Base-by-base conservation (phyloP, 1,140 invertebrate genomes). In the Holcopasites calliopsidis region DNA sequence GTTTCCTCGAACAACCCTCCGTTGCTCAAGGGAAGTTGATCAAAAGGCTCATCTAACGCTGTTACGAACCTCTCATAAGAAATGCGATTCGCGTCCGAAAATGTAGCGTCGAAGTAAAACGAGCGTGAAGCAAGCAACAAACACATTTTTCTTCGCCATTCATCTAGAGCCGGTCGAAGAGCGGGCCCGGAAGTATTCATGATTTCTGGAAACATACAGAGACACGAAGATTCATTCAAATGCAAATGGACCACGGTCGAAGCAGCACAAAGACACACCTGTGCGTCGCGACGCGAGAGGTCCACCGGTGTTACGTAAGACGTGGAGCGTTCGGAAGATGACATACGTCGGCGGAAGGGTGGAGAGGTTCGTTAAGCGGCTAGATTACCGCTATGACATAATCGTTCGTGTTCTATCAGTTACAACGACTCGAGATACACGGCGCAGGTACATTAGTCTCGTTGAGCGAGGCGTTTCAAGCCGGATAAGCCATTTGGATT, bases 321-420 rank as follows among this genome's bases (percentile, higher is more conserved):
- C 31, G 13, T 16, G 61, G 31, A 57, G 33, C 60, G 52, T 52
- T 58, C 21, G 10, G 23, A 28, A 77, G 79, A 62, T 28, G 35
- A 16, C 44, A 60, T 38, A 47, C 33, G 21, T 18, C 23, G 21
- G 26, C n/a, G 35, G 50, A 33, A 57, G 28, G 55, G 55, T 7
- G 61, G 47, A 31, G 50, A 13, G 78, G 69, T 82, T 80, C 79
- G 62, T 84, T 80, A 80, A 70, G 54, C 33, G 65, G n/a, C 49
- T 47, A 71, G 71, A 65, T 76, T 69, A 54, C 74, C 54, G 60
- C 65, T 68, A 42, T 82, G 80, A 79, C 81, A 83, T 82, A 80
- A 82, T 79, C 80, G 65, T 60, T 13, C 76, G 50, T 82, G 80
- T 83, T 83, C 75, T 75, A 79, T 83, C 80, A 82, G 76, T 64